Base-by-base conservation (phyloP, 2,113 vertebrate genomes). In the Thamnaconus septentrionalis region DNA sequence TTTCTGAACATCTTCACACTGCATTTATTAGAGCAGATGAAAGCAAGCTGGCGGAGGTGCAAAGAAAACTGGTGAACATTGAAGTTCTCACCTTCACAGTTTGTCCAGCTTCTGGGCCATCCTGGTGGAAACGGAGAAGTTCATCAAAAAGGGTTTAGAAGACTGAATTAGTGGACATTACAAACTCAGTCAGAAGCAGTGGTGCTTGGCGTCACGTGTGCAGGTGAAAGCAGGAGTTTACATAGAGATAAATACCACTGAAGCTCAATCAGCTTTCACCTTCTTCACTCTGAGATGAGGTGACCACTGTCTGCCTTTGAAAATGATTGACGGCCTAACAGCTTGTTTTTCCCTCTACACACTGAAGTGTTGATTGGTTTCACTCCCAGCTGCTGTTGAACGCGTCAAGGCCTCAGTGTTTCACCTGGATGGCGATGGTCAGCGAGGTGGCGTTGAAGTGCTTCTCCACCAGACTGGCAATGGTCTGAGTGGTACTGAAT, bases 1-100 rank as follows among this genome's bases (percentile, higher is more conserved):
- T 31, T 31, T 2, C 18, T 31, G 18, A 31, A 31, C 18, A 31
- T 31, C 18, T 31, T 31, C 18, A 31, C 18, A 31, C 18, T 31
- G 18, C 18, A 31, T 31, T 31, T 31, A 31, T 31, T 31, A 31
- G 1, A 31, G 18, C 18, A 31, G 18, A 31, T 1, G 18, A 31
- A 31, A 31, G 2, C 18, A 31, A 31, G 18, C 18, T 31, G 1
- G 18, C 18, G 18, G 18, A 2, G 18, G 18, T 31, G 18, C 18
- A 31, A 31, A 31, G 18, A 31, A 78, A 71, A 66, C 65, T 10
- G n/a, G 71, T 80, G 71, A 87, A 85, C 86, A 84, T 88, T 89
- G 88, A 89, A 93, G 81, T 79, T 90, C 94, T 95, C 93, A 97
- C 96, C 94, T 95, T 96, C 88, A 97, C 94, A 0, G 96, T 97